phyloP scores from a whole-genome alignment of 2,888 invertebrate genomes.

The Aphodius sticticus region DNA sequence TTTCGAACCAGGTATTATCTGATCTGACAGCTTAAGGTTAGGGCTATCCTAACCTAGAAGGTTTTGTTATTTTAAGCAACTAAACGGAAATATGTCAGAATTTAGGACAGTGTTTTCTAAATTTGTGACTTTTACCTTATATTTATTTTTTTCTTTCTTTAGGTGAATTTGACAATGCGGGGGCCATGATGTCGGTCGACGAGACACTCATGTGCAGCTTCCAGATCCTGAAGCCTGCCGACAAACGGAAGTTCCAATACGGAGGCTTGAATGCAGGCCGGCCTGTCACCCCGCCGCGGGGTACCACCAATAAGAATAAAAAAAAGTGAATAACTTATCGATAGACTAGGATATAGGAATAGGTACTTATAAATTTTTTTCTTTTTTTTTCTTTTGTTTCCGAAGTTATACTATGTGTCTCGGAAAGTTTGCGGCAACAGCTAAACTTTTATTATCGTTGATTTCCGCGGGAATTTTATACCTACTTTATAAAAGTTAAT shows the following conservation, averaged over 20 bases:
- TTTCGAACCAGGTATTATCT: too few relatives aligned
- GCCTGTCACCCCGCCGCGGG: slow-evolving; percentile 97
- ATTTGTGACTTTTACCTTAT: neutral
- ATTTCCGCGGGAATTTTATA: too few relatives aligned
- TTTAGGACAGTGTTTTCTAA: too few relatives aligned
- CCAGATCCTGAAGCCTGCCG: slow-evolving; percentile 95
- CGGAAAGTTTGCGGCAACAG: too few relatives aligned
- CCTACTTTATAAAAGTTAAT: too few relatives aligned
- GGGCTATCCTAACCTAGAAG: too few relatives aligned
- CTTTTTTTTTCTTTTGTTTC: neutral
- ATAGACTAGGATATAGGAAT: slow-evolving; percentile 32
- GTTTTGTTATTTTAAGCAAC: too few relatives aligned
- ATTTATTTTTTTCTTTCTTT: slow-evolving; percentile 21
- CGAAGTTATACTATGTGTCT: too few relatives aligned
- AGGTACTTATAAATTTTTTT: neutral
- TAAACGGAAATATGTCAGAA: too few relatives aligned
- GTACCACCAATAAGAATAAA: slow-evolving; percentile 93
- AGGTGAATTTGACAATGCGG: slow-evolving; percentile 82
- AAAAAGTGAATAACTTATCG: slow-evolving; percentile 74
- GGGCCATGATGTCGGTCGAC: slow-evolving; percentile 99
- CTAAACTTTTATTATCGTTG: too few relatives aligned
- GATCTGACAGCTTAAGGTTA: too few relatives aligned
- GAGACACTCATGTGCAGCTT: slow-evolving; percentile 99
- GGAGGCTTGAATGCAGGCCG: slow-evolving; percentile 92
- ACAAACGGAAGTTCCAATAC: slow-evolving; percentile 97